Percentiles rank a stretch among this genome's conserved stretches.
These are phyloP conservation scores for Gonatopus flavifemur DNA, from an alignment of 1,140 invertebrate species.

Conservation along the genomic window DNA sequence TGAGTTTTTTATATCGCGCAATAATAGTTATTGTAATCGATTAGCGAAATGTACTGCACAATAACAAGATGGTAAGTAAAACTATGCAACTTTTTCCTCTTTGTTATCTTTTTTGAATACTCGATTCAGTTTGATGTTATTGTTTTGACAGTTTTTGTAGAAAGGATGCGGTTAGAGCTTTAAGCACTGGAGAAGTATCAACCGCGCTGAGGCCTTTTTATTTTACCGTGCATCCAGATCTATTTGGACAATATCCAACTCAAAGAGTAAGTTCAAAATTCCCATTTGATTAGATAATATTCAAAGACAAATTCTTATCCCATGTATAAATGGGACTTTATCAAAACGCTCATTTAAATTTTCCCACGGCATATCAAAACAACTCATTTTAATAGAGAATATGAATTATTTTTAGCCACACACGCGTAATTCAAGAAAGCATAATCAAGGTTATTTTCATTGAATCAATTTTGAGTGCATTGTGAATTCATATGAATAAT, in stretches of 20 bases:
- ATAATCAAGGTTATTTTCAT: no score
- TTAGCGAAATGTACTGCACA: constrained; percentile 37
- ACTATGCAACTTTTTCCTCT: not conserved
- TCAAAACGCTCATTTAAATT: no score
- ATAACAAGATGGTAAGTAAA: constrained; percentile 40
- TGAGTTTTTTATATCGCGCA: no score
- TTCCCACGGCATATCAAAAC: no score
- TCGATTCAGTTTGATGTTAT: constrained; percentile 7
- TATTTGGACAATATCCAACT: constrained; percentile 88
- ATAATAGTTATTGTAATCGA: not conserved
- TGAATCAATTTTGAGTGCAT: no score
- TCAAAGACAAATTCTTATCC: no score
- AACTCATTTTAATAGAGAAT: no score
- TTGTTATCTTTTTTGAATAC: constrained; percentile 6
- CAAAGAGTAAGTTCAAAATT: constrained; percentile 78
- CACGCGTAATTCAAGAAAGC: no score
- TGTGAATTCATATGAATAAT: no score
- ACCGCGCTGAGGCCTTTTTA: constrained; percentile 90
- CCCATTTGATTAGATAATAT: no score
- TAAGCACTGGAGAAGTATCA: constrained; percentile 79
- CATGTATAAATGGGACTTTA: no score
- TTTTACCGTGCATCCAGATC: constrained; percentile 92
- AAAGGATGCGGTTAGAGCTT: constrained; percentile 40
- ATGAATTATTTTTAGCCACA: no score
- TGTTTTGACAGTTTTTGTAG: constrained; percentile 41